Conservation (phyloP, 2,113 vertebrate species). For the Cyrtonyx montezumae region DNA sequence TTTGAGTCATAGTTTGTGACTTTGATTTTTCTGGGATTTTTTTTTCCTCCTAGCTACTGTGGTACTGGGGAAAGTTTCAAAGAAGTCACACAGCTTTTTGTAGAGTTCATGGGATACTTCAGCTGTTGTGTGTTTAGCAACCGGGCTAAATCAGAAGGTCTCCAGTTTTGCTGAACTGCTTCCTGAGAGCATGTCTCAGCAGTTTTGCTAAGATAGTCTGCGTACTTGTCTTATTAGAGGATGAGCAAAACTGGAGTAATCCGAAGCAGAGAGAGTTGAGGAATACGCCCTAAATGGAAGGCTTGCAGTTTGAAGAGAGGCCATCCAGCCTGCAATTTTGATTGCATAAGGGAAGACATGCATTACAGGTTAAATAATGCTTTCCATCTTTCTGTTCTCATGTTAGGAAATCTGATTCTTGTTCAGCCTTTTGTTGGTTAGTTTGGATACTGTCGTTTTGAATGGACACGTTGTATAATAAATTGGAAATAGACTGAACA, state of each 20-base stretch:
- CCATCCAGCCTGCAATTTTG: not conserved
- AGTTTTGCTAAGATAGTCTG: not conserved
- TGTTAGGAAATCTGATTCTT: not conserved
- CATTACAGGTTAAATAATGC: not conserved
- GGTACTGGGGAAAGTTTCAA: not conserved
- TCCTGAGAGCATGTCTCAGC: not conserved
- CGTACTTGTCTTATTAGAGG: not conserved
- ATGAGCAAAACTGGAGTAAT: not conserved
- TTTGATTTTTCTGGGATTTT: too few species aligned
- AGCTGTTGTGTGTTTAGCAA: not conserved
- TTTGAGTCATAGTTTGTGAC: not conserved
- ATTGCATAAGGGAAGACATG: not conserved
- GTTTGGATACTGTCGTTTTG: not conserved
- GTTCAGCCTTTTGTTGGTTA: not conserved
- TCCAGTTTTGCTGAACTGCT: not conserved
- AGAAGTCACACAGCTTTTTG: not conserved
- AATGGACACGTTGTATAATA: not conserved
- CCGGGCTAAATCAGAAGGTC: not conserved
- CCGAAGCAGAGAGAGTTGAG: not conserved
- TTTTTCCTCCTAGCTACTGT: not conserved
- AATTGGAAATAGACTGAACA: not conserved
- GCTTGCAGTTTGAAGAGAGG: not conserved
- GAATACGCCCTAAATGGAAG: not conserved
- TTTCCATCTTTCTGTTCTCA: not conserved
- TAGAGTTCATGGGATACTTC: not conserved